A percentile compares a stretch with the other conserved stretches of the same genome.
Evolutionary conservation across 2,888 invertebrate species (phyloP).

Genomic region (Sceliomorpha sp.): DNA sequence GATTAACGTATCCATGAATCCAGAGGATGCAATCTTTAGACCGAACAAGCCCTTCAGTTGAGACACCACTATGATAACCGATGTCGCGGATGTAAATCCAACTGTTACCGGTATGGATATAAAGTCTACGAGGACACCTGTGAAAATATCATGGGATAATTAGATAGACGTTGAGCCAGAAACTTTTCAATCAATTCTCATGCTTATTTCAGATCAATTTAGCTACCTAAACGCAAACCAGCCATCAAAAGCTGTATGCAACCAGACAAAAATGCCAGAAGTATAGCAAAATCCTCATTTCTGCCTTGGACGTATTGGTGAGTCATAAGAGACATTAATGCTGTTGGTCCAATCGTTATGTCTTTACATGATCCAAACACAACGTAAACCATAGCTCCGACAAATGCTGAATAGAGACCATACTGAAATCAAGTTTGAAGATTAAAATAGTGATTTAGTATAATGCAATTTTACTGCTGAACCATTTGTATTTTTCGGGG

Average conservation of each 20-base stretch:
- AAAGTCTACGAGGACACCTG: constrained; percentile 93
- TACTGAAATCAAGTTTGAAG: no score
- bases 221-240: constrained; percentile 89
- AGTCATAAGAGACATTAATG: constrained; percentile 96
- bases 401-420: constrained; percentile 96
- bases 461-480: not conserved
- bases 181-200: no score
- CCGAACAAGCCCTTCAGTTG: constrained; percentile 90
- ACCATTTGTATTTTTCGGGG: not conserved
- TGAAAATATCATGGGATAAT: constrained; percentile 45
- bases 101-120: constrained; percentile 94
- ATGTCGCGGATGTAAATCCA: constrained; percentile 95
- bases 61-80: constrained; percentile 92
- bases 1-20: constrained; percentile 87
- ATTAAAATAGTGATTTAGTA: no score
- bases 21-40: constrained; percentile 86
- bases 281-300: constrained; percentile 88
- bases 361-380: constrained; percentile 94
- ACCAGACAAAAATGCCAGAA: constrained; percentile 91
- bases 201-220: no score
- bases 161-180: no score
- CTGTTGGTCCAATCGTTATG: constrained; percentile 94
- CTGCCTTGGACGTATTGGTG: constrained; percentile 87
- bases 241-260: constrained; percentile 91
- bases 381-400: constrained; percentile 95